Evolutionary conservation across 2,888 invertebrate species (phyloP), one percentile per base, ranked within the genome.

Genomic region (Amphiduros pacificus): DNA sequence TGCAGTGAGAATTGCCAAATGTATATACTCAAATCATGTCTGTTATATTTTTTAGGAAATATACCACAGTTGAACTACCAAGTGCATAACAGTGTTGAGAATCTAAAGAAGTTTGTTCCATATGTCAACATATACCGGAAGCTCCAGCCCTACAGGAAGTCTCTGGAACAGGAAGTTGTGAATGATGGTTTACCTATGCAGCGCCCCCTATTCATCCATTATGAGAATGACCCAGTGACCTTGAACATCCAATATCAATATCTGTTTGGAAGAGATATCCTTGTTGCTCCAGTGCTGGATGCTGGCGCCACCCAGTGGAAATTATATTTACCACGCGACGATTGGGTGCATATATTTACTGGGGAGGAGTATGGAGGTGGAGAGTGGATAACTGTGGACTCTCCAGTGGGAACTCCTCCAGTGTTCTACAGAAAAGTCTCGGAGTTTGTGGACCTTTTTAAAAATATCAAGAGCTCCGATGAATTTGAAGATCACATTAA

Each of bases 271-370:
- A 27, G 62, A 1, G 77, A 78, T 49, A 59, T 79, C 11, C 64
- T 79, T 2, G 75, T 78, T 1, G 77, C 78, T 0, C 78, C 79
- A 0, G 76, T 78, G 6, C 63, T 73, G 5, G 28, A 63, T 28
- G 48, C 70, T 5, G 69, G 68, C n/a, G 70, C 68, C 1, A 61
- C 60, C 1, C 40, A 53, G 9, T 66, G 70, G 72, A 64, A 63
- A 3, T 72, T 75, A 0, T 76, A 74, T 49, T 66, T 79, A 1
- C 77, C 77, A 2, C 24, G 55, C n/a, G 71, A 65, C 28, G 29
- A 58, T 14, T 78, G 77, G 77, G 61, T 70, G 6, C 70, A 71
- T 61, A 48, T 78, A 17, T 78, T 75, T 74, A 64, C 64, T 27
- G 67, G 66, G 6, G 51, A 41, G 2, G 51, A 48, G 1, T 66